phyloP scores from a whole-genome alignment of 92 coral and sea anemone species.

The Porites divaricata region DNA sequence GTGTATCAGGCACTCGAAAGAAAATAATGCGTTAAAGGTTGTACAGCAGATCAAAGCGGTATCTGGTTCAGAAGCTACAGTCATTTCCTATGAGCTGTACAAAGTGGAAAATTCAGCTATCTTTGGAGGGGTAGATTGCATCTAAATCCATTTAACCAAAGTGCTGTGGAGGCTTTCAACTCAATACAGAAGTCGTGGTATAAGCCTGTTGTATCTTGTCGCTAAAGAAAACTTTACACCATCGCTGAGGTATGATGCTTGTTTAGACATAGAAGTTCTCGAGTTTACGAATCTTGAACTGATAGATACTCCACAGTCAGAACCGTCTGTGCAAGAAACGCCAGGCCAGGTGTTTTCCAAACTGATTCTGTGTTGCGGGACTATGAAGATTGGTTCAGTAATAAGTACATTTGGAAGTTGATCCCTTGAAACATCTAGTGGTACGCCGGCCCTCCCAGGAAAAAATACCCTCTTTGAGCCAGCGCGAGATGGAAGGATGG shows the following conservation, averaged over 20 bases:
- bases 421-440: slow-evolving; percentile 27
- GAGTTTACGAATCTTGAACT: slow-evolving; percentile 64
- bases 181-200: slow-evolving; percentile 41
- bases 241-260: slow-evolving; percentile 68
- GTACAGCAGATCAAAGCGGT: slow-evolving; percentile 40
- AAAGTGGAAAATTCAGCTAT: slow-evolving; percentile 8
- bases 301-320: neutral
- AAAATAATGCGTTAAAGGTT: too few relatives aligned
- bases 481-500: slow-evolving; percentile 44
- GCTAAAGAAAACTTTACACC: slow-evolving; percentile 66
- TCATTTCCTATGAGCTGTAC: slow-evolving; percentile 53
- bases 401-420: slow-evolving; percentile 44
- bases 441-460: slow-evolving; percentile 53
- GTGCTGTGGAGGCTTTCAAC: slow-evolving; percentile 14
- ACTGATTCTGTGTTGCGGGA: slow-evolving; percentile 27
- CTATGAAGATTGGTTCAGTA: slow-evolving; percentile 37
- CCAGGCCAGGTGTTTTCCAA: slow-evolving; percentile 8
- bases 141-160: slow-evolving; percentile 18
- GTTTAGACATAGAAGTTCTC: slow-evolving; percentile 71
- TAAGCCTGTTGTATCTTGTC: slow-evolving; percentile 47
- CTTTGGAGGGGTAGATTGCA: slow-evolving; percentile 58
- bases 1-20: neutral
- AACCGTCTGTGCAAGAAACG: slow-evolving; percentile 19
- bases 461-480: slow-evolving; percentile 40
- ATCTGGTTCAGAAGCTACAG: neutral